Evolutionary conservation across 2,113 vertebrate species (phyloP).

Genomic region (Oceanites oceanicus): DNA sequence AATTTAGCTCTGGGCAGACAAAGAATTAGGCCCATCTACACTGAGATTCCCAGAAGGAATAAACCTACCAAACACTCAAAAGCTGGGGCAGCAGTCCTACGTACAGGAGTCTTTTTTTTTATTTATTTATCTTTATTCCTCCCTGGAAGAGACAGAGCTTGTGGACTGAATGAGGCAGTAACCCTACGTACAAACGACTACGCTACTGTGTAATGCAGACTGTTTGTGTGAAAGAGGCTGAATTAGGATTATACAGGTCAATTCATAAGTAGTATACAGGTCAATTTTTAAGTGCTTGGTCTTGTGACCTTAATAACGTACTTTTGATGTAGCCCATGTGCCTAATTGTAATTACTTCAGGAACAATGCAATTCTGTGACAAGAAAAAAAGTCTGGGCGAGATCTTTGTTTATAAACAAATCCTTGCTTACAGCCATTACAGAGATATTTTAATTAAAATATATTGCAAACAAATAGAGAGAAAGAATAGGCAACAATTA

Average conservation of each 20-base stretch:
- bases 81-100: neutral
- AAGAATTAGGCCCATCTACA: neutral
- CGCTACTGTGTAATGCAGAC: neutral
- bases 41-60: neutral
- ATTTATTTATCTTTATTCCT: neutral
- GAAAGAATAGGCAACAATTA: conserved; percentile 50
- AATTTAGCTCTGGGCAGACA: neutral
- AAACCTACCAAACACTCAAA: neutral
- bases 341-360: conserved; percentile 7
- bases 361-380: neutral
- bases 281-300: neutral
- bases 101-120: neutral
- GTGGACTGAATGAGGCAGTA: neutral
- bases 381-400: neutral
- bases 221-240: neutral
- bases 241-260: neutral
- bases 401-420: neutral
- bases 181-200: neutral
- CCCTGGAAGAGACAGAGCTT: neutral
- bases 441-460: conserved; percentile 8
- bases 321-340: neutral
- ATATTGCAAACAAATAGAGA: neutral
- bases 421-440: neutral
- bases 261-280: neutral
- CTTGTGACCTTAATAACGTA: neutral